phyloP scores from a whole-genome alignment of 2,113 vertebrate species.

The Potamarius usumacintae region DNA sequence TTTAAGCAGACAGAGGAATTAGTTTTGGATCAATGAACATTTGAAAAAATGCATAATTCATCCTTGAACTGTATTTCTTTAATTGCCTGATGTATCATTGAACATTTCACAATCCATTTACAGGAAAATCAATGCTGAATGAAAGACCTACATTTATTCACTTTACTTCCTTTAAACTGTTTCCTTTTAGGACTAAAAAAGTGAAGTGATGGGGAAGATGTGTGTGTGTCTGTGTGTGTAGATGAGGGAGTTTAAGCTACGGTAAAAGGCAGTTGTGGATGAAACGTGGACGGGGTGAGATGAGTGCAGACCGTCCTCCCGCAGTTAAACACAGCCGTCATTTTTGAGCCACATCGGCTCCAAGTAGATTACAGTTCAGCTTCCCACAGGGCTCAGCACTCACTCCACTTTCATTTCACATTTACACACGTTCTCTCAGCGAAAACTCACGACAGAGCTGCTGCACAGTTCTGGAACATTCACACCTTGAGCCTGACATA shows the following conservation, averaged over 20 bases:
- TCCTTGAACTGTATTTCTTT: constrained; percentile 32
- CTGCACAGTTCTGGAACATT: no score
- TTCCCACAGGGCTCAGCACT: not conserved
- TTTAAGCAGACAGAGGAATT: constrained; percentile 23
- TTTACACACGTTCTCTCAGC: not conserved
- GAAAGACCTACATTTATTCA: not conserved
- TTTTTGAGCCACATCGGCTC: not conserved
- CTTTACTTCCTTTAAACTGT: constrained; percentile 9
- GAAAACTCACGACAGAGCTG: not conserved
- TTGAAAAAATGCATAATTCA: constrained; percentile 10
- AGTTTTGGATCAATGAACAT: constrained; percentile 36
- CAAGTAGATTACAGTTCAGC: not conserved
- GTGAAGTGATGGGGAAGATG: not conserved
- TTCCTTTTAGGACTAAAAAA: not conserved
- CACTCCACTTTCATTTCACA: not conserved
- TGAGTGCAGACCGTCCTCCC: not conserved
- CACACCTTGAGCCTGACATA: not conserved
- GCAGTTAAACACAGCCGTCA: not conserved
- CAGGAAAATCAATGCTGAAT: not conserved
- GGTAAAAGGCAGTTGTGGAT: not conserved
- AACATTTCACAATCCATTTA: not conserved
- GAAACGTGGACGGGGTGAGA: not conserved
- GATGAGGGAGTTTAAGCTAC: not conserved
- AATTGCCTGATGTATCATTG: constrained; percentile 20
- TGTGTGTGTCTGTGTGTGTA: not conserved